Base-by-base conservation (phyloP, 2,797 vertebrate species). In the Paedocypris micromegethes region DNA sequence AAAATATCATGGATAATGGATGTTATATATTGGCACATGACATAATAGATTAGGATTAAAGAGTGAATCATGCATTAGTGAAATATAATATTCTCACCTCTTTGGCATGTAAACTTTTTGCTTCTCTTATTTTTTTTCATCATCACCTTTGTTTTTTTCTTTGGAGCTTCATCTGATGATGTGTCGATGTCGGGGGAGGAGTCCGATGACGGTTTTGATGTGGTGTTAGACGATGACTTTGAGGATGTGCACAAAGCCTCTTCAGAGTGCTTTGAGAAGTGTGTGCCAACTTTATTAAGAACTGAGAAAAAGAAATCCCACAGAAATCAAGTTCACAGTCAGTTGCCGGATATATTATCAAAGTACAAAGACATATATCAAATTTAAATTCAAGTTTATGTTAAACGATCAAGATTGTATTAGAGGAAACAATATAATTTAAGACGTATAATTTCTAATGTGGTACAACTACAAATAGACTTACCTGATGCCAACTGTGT, bases 231-330 rank as follows among this genome's bases (percentile, higher is more conserved):
- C 44, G 58, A 47, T 9, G 45, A 60, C n/a, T n/a, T n/a, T n/a
- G n/a, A n/a, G n/a, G n/a, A n/a, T n/a, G n/a, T n/a, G 9, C 38
- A 57, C 23, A 42, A 2, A 56, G 5, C 44, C 2, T 46, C 46
- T 59, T 59, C 23, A 38, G 43, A 59, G 57, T 44, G 45, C 43
- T 59, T 59, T n/a, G n/a, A n/a, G n/a, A n/a, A n/a, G n/a, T n/a
- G n/a, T n/a, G n/a, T n/a, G n/a, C n/a, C n/a, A n/a, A n/a, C n/a
- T n/a, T n/a, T n/a, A n/a, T n/a, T n/a, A n/a, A n/a, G n/a, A n/a
- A n/a, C n/a, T n/a, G n/a, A n/a, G n/a, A n/a, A n/a, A n/a, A n/a
- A 58, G 47, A 59, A 46, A 37, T n/a, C n/a, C n/a, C n/a, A n/a
- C n/a, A n/a, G n/a, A 59, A n/a, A 58, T 46, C 45, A 47, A 4